Conservation (phyloP, 2,113 vertebrate species). For the Desmodus rotundus region DNA sequence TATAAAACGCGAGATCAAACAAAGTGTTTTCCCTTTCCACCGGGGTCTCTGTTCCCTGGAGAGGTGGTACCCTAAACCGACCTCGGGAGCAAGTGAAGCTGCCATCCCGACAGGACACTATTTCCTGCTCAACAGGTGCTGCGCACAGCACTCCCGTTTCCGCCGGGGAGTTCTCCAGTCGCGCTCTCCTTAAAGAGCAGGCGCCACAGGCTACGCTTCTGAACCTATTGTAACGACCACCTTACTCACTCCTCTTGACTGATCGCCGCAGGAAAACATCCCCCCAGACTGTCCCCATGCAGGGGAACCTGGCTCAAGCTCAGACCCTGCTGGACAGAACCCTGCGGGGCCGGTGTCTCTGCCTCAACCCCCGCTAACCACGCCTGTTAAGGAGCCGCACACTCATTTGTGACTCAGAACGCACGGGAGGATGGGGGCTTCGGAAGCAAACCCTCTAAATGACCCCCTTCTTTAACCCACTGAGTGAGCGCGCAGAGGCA, state of each 20-base stretch:
- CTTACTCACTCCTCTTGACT: background rate
- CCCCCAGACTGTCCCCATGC: background rate
- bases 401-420: fast-evolving
- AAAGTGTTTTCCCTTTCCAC: background rate
- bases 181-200: background rate
- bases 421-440: fast-evolving
- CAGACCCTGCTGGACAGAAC: background rate
- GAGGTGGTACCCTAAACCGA: background rate
- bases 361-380: fast-evolving
- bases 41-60: background rate
- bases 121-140: fast-evolving
- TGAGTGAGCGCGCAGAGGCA: background rate
- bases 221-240: fast-evolving
- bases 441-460: background rate
- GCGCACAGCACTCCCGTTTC: fast-evolving
- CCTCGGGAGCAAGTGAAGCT: background rate
- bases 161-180: background rate
- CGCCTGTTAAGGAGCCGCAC: fast-evolving
- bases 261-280: fast-evolving
- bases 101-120: background rate
- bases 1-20: background rate
- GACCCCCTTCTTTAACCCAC: background rate
- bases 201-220: fast-evolving
- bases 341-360: fast-evolving
- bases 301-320: background rate